Percentiles rank a stretch among this genome's conserved stretches.
Conservation (phyloP, 2,888 invertebrate genomes). For the Adineta ricciae region DNA sequence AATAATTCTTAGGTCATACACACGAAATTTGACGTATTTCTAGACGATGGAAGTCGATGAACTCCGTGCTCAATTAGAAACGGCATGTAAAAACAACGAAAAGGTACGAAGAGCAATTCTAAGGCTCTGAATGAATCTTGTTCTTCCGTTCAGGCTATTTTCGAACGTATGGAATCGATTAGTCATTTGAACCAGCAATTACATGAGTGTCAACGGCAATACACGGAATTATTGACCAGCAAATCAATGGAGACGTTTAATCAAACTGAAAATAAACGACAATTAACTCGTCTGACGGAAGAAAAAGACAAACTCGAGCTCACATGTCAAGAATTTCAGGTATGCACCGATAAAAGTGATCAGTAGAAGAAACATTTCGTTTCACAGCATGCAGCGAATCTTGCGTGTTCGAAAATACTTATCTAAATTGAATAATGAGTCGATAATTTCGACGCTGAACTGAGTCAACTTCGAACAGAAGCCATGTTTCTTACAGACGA, state of each 20-base stretch:
- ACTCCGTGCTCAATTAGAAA: neutral
- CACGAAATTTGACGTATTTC: neutral
- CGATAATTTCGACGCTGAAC: no score
- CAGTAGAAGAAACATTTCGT: no score
- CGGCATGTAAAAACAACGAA: constrained; percentile 18
- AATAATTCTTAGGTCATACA: neutral
- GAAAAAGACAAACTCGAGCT: neutral
- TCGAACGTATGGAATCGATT: constrained; percentile 4
- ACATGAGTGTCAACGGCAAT: constrained; percentile 12
- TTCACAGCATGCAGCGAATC: no score
- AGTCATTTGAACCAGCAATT: constrained; percentile 6
- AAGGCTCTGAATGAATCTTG: no score
- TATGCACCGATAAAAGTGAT: neutral
- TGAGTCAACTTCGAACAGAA: no score
- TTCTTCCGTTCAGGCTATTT: neutral
- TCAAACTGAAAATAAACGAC: neutral
- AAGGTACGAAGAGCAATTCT: neutral
- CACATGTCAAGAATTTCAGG: neutral
- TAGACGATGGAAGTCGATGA: constrained; percentile 8
- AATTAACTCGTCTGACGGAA: neutral
- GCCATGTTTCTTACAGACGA: no score
- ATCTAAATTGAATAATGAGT: no score
- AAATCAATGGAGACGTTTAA: neutral
- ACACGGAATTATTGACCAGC: neutral
- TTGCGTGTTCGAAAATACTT: no score